These are phyloP conservation scores for Ursus arctos DNA, from an alignment of 2,113 vertebrate species.

Conservation along the genomic window DNA sequence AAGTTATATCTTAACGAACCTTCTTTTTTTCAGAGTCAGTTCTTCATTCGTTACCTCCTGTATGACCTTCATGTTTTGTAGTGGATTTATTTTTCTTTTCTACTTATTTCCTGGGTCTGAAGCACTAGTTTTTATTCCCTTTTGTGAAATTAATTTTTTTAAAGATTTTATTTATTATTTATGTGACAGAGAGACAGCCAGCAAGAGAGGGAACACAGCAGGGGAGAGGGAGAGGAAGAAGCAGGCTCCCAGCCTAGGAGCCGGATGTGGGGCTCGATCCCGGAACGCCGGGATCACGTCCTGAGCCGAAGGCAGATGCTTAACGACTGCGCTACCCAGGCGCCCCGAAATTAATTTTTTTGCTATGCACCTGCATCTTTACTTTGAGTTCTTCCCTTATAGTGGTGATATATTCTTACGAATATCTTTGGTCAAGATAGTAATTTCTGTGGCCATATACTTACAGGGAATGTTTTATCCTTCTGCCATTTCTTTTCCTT, in stretches of 20 bases:
- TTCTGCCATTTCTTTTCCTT: background rate
- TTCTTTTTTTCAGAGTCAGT: background rate
- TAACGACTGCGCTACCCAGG: too few species aligned
- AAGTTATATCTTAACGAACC: background rate
- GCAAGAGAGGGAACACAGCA: too few species aligned
- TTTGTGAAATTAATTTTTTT: constrained; percentile 29
- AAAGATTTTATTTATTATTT: too few species aligned
- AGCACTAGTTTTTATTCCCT: background rate
- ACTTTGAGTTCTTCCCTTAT: background rate
- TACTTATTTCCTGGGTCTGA: constrained; percentile 5
- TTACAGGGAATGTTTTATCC: background rate
- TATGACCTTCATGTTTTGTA: background rate
- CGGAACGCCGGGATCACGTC: too few species aligned
- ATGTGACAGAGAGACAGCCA: too few species aligned
- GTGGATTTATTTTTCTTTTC: constrained; percentile 22
- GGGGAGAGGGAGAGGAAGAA: too few species aligned
- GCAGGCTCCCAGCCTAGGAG: too few species aligned
- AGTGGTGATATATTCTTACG: background rate
- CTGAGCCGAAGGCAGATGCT: too few species aligned
- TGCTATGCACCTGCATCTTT: background rate
- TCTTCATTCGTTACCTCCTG: background rate
- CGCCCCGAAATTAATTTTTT: background rate
- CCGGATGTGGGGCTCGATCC: too few species aligned
- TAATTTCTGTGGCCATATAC: background rate
- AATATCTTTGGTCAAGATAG: background rate